Base-by-base conservation (phyloP, 2,113 vertebrate genomes). In the Corythornis vintsioides region DNA sequence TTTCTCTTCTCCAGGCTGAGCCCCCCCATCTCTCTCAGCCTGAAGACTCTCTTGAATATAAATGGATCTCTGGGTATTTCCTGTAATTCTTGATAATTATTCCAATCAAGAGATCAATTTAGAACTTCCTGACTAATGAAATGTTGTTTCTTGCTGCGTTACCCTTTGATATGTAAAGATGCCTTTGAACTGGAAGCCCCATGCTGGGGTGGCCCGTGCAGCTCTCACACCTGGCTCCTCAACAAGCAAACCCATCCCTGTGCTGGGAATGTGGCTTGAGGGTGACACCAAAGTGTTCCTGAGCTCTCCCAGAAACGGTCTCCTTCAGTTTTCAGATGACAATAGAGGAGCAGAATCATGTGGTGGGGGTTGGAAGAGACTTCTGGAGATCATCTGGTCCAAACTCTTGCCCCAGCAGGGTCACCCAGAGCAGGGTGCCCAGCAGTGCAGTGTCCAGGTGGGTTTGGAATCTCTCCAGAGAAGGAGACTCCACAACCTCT, bases 1-100 rank as follows among this genome's bases (percentile, higher is more conserved):
- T 33, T 20, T 40, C 48, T 52, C 48, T 38, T 40, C 67, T 52
- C 67, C 48, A 35, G n/a, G 65, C 65, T 48, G 45, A 48, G 48
- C 66, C 35, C 13, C 24, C 47, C n/a, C n/a, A 35, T 28, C 38
- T 29, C n/a, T 64, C 63, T 35, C 66, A 70, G 25, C 48, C 48
- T 19, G 42, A n/a, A 79, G 90, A 56, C 69, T 76, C 82, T 92
- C 72, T 74, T 52, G 88, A 94, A 70, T 94, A 31, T 86, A 66
- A 95, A 92, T 91, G 72, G 67, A 80, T 73, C 94, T 86, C 75
- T 0, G 2, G 90, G 93, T 94, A 88, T 92, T 95, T 96, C 94
- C 95, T 95, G 95, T 92, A 95, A 93, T 94, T 73, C 90, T 83
- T 12, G 72, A 73, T 95, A 95, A 96, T 96, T 96, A 96, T 90